Conservation (phyloP, 1,140 invertebrate species). For the Ooceraea biroi region DNA sequence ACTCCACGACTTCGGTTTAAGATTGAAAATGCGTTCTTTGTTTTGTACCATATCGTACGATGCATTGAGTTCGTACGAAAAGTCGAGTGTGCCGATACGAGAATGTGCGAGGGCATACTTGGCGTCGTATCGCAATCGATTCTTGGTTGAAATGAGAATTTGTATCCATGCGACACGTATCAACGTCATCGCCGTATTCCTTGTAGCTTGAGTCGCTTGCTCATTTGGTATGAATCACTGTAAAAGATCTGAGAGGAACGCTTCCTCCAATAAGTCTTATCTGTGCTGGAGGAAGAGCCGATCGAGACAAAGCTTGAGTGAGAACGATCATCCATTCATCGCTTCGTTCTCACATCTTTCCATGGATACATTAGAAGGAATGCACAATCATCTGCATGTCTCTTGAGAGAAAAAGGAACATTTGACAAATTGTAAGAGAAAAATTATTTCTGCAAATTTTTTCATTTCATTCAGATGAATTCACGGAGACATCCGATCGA, state of each 20-base stretch:
- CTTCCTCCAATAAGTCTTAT: conserved; percentile 73
- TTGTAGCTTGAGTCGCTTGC: conserved; percentile 58
- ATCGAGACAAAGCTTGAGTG: conserved; percentile 51
- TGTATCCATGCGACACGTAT: conserved; percentile 41
- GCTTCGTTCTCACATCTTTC: conserved; percentile 14
- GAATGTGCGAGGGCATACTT: conserved; percentile 16
- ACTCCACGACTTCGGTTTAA: conserved; percentile 31
- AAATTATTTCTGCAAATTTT: background rate
- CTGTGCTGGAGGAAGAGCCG: conserved; percentile 75
- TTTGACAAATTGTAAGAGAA: background rate
- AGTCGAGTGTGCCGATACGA: conserved; percentile 24
- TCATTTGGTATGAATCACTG: conserved; percentile 40
- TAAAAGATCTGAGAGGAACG: conserved; percentile 10
- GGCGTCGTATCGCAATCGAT: conserved; percentile 19
- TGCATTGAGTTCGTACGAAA: conserved; percentile 25
- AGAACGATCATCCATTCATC: conserved; percentile 20
- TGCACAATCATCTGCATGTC: conserved; percentile 39
- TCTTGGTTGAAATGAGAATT: conserved; percentile 54
- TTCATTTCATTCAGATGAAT: conserved; percentile 1
- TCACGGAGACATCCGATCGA: background rate
- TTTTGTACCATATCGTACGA: background rate
- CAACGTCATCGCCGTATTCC: conserved; percentile 23
- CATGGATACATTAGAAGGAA: conserved; percentile 53
- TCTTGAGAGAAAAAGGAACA: background rate
- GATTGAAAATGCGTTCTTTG: background rate